Evolutionary conservation across 2,888 invertebrate genomes (phyloP), one percentile per base, ranked within the genome.

Genomic region (Abscondita cerata): DNA sequence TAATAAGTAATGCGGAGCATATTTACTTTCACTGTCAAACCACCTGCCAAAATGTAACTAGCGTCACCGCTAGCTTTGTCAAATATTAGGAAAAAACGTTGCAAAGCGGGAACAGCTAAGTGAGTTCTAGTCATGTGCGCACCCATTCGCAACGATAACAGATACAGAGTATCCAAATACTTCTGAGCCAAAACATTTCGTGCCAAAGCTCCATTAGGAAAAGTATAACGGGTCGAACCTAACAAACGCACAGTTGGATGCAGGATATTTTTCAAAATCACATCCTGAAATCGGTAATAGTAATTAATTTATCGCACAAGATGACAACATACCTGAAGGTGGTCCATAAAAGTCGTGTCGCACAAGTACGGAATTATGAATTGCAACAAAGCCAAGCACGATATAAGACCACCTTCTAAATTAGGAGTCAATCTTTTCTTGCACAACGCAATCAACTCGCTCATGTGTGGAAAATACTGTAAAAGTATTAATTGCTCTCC

Each of bases 401-500:
- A 94, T 36, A 96, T 89, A 4, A 95, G 84, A 2, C 94, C 95
- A 13, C 93, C 93, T 83, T 98, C 98, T 50, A 96, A 83, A 74
- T 92, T 92, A 1, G 87, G 82, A 0, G 95, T 95, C 67, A 97
- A 81, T 65, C 93, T 88, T 63, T 90, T 87, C 63, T 91, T 89
- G 70, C 93, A 93, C 12, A 93, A 85, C 1, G 90, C 88, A 48
- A 95, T 88, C 63, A 96, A 78, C 76, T 96, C 96, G 25, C 90
- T 89, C 82, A 94, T 91, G 76, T 95, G 95, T 0, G 95, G 94
- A 66, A 96, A 83, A 80, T 96, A 96, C 80, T 96, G 96, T 69
- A 92, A 83, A 67, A 95, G 83, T 73, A 96, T 90, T 62, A 96
- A 86, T 73, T 94, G 92, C 75, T 95, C 94, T 18, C 95, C 95